Evolutionary conservation across 2,113 vertebrate species (phyloP).

Genomic region (Ploceus nigricollis): DNA sequence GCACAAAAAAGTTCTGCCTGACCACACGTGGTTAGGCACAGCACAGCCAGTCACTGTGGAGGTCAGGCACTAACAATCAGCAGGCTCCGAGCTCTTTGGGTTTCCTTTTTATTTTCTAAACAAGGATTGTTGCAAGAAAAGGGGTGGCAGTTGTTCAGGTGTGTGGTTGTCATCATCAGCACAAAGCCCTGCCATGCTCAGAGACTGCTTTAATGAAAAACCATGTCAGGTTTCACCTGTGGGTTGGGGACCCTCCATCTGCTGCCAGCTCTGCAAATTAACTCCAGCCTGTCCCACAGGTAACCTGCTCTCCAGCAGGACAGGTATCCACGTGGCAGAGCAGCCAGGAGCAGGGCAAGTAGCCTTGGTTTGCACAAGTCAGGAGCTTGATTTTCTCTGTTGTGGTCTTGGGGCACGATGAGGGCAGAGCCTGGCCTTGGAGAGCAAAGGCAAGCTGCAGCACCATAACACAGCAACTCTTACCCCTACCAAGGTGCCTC

Average conservation of each 20-base stretch:
- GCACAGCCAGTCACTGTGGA: not conserved
- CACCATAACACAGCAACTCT: not conserved
- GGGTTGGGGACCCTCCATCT: not conserved
- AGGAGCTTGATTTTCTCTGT: not conserved
- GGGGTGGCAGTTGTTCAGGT: not conserved
- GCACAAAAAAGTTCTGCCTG: not conserved
- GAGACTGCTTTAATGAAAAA: not conserved
- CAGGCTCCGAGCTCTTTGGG: not conserved
- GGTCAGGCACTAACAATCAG: not conserved
- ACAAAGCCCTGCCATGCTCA: not conserved
- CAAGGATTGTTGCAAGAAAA: not conserved
- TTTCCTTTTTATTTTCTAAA: not conserved
- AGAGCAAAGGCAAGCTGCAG: not conserved
- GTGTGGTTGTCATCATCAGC: not conserved
- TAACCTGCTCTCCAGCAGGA: not conserved
- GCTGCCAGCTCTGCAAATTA: not conserved
- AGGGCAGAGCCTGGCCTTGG: not conserved
- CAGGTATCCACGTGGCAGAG: not conserved
- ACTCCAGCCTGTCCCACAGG: not conserved
- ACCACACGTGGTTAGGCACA: not conserved
- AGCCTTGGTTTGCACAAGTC: not conserved
- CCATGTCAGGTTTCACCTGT: not conserved
- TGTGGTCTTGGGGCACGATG: fast-evolving
- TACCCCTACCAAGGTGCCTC: fast-evolving
- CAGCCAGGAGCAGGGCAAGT: not conserved